phyloP scores from a whole-genome alignment of 2,888 invertebrate species.

The Apamea monoglypha region DNA sequence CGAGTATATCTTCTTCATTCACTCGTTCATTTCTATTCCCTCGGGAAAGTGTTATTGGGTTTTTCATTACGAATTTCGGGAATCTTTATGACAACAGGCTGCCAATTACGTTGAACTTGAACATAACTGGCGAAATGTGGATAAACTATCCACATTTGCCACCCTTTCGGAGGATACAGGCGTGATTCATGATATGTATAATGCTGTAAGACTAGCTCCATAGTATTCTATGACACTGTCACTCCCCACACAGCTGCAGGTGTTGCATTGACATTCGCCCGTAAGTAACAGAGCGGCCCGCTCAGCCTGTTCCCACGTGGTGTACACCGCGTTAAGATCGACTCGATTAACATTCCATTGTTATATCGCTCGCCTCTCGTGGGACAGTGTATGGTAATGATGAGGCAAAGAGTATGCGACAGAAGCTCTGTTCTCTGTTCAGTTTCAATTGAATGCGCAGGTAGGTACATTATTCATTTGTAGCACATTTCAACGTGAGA shows the following conservation, averaged over 20 bases:
- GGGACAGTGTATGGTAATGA: slow-evolving; percentile 21
- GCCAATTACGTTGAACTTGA: neutral
- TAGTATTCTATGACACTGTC: neutral
- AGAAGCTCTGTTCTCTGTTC: neutral
- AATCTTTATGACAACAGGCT: neutral
- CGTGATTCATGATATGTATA: neutral
- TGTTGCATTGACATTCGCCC: neutral
- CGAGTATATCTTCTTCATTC: neutral
- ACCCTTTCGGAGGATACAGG: too few species aligned
- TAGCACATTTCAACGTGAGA: neutral
- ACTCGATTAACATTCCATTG: slow-evolving; percentile 33
- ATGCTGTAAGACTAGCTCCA: neutral
- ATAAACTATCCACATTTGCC: neutral
- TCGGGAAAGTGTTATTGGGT: neutral
- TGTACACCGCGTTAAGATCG: slow-evolving; percentile 15
- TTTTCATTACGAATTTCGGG: neutral
- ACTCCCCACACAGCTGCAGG: neutral
- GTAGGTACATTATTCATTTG: neutral
- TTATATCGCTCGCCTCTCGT: slow-evolving; percentile 7
- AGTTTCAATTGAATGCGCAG: neutral
- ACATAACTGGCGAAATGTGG: neutral
- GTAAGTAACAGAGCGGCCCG: neutral
- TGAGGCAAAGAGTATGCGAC: neutral
- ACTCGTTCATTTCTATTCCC: neutral
- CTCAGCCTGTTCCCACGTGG: slow-evolving; percentile 26